A percentile compares a stretch with the other conserved stretches of the same genome.
These are phyloP conservation scores for Phrynocephalus versicolor DNA, from an alignment of 2,113 vertebrate genomes.

Conservation along the genomic window DNA sequence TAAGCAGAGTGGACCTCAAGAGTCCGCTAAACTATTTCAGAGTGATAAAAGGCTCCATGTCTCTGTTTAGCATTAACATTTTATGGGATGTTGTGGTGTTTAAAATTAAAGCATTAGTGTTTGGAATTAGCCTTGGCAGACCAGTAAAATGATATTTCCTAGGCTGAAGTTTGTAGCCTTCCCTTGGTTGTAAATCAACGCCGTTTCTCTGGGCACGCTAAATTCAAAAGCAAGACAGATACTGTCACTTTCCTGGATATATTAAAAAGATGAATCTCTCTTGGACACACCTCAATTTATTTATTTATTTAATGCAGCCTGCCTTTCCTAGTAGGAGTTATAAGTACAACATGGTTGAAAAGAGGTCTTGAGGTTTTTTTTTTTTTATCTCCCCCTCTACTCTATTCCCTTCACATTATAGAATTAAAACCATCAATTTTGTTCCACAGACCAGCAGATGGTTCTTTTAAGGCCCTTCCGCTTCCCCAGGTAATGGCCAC, in stretches of 20 bases:
- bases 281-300: neutral
- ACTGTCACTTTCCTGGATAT: neutral
- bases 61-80: conserved; percentile 25
- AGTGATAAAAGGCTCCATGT: neutral
- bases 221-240: conserved; percentile 27
- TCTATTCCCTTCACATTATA: neutral
- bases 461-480: neutral
- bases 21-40: neutral
- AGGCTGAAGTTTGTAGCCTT: neutral
- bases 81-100: conserved; percentile 50
- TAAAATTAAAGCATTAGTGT: conserved; percentile 28
- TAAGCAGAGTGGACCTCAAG: neutral
- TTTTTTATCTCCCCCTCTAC: too few relatives aligned
- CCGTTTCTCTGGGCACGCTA: neutral
- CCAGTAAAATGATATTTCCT: conserved; percentile 30
- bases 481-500: neutral
- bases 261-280: neutral
- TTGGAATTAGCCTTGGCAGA: conserved; percentile 25
- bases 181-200: neutral
- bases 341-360: neutral
- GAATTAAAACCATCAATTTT: neutral
- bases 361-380: neutral
- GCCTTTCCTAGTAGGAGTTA: neutral
- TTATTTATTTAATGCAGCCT: neutral
- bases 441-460: neutral